A percentile compares a stretch with the other conserved stretches of the same genome.
phyloP scores from a whole-genome alignment of 2,888 invertebrate species.

The Marasmarcha lunaedactyla region DNA sequence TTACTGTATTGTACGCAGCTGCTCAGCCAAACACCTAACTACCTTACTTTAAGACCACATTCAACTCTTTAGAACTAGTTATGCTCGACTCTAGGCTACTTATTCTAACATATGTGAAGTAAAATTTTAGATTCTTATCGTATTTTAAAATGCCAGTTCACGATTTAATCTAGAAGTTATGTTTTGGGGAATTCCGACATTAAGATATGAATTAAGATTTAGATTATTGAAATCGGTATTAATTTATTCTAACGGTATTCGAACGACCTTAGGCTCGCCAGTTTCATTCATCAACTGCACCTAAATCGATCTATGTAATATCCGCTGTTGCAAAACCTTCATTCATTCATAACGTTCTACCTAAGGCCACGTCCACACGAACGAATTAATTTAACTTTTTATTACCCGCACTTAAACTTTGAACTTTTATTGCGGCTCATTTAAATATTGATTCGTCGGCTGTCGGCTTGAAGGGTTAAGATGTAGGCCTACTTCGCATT shows the following conservation, averaged over 20 bases:
- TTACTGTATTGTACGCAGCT: conserved; percentile 1
- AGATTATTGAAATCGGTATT: not conserved
- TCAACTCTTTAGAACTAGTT: no score
- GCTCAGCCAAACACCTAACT: not conserved
- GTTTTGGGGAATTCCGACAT: not conserved
- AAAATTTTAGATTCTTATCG: no score
- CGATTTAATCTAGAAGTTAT: not conserved
- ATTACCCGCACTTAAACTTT: not conserved
- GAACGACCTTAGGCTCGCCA: conserved; percentile 14
- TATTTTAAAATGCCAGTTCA: not conserved
- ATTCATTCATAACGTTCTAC: conserved; percentile 63
- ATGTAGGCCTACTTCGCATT: not conserved
- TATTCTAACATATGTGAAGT: no score
- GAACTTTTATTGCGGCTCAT: not conserved
- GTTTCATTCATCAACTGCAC: conserved; percentile 67
- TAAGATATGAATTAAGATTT: not conserved
- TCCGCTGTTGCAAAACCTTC: conserved; percentile 70
- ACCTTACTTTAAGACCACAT: no score
- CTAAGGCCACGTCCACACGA: conserved; percentile 35
- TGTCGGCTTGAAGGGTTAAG: not conserved
- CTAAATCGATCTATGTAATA: conserved; percentile 69
- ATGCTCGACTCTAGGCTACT: no score
- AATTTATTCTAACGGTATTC: conserved; percentile 18
- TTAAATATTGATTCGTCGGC: not conserved
- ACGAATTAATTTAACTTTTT: not conserved